A percentile compares a stretch with the other conserved stretches of the same genome.
Conservation (phyloP, 1,140 invertebrate species). For the Eubasilissa regina region DNA sequence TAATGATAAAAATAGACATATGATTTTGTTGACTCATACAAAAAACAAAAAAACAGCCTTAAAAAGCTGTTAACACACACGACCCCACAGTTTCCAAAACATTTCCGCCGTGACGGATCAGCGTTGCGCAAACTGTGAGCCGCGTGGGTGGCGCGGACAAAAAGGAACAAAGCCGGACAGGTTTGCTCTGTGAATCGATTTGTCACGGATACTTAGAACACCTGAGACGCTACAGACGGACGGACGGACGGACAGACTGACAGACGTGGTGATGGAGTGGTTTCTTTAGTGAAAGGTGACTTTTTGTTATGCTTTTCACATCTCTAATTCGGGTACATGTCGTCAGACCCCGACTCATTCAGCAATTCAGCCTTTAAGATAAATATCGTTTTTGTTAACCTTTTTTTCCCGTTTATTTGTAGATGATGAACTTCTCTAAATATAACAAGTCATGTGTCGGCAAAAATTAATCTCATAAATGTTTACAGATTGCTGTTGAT, state of each 20-base stretch:
- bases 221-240: neutral
- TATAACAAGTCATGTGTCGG: too few species aligned
- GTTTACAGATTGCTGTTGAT: too few species aligned
- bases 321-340: too few species aligned
- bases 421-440: too few species aligned
- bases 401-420: too few species aligned
- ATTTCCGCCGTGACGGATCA: conserved; percentile 45
- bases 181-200: conserved; percentile 52
- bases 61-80: conserved; percentile 23
- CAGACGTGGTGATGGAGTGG: neutral
- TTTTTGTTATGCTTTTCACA: neutral
- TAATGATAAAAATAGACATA: neutral
- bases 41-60: conserved; percentile 27
- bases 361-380: too few species aligned
- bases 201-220: conserved; percentile 54
- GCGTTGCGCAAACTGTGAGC: conserved; percentile 52
- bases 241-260: neutral
- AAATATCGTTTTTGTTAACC: too few species aligned
- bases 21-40: neutral
- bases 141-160: conserved; percentile 42
- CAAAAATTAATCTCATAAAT: too few species aligned
- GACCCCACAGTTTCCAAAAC: conserved; percentile 39
- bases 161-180: conserved; percentile 3
- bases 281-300: conserved; percentile 3
- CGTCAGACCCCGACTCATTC: too few species aligned